These are phyloP conservation scores for Brachyistius frenatus DNA, from an alignment of 2,113 vertebrate species.

Conservation along the genomic window DNA sequence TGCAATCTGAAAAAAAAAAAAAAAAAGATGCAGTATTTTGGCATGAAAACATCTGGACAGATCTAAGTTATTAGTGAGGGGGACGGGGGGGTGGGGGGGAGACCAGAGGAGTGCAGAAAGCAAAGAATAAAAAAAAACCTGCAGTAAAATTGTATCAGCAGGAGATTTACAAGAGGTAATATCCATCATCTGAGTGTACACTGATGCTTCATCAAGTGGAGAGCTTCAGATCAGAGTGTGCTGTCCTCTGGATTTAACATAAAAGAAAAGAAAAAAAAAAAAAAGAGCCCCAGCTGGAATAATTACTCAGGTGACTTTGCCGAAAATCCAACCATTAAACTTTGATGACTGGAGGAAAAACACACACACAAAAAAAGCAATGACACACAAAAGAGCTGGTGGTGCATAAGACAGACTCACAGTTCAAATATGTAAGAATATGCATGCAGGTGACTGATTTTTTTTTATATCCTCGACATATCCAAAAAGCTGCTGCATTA, in stretches of 20 bases:
- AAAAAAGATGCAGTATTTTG: too few species aligned
- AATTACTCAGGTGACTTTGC: conserved; percentile 53
- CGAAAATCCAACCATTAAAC: conserved; percentile 57
- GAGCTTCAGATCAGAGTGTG: conserved; percentile 29
- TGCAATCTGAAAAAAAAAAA: too few species aligned
- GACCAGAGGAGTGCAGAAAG: neutral
- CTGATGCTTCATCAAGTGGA: conserved; percentile 13
- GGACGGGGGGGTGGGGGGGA: neutral
- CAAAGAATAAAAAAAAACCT: neutral
- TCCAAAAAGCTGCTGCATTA: neutral
- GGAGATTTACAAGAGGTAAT: conserved; percentile 34
- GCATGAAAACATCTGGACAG: too few species aligned
- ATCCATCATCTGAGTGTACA: conserved; percentile 42
- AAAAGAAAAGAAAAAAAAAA: too few species aligned
- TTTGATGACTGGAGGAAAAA: conserved; percentile 42
- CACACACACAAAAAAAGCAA: conserved; percentile 1
- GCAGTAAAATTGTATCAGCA: conserved; percentile 10
- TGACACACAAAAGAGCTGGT: conserved; percentile 18
- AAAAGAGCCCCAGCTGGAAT: conserved; percentile 52
- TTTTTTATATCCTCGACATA: too few species aligned
- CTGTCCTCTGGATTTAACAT: conserved; percentile 10
- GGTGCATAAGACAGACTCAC: neutral
- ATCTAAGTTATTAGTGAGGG: too few species aligned
- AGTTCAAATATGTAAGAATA: too few species aligned
- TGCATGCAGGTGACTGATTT: conserved; percentile 20